phyloP scores from a whole-genome alignment of 2,113 vertebrate species.

The Centropus bengalensis region DNA sequence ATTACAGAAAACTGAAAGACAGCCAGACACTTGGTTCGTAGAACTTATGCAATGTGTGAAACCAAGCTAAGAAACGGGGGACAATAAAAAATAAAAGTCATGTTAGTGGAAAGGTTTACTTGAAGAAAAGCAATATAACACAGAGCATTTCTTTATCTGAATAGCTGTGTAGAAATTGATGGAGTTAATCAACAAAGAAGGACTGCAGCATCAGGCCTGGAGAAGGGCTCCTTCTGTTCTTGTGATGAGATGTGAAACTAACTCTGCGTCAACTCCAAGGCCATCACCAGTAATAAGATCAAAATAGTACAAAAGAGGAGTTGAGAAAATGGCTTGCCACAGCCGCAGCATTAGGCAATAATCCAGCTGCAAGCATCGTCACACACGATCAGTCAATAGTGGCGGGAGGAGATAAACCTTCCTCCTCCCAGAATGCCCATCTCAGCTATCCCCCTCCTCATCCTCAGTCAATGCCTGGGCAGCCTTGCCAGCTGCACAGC shows the following conservation, averaged over 20 bases:
- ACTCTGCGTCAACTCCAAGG: background rate
- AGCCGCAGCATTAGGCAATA: background rate
- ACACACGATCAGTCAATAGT: background rate
- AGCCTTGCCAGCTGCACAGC: background rate
- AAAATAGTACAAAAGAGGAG: background rate
- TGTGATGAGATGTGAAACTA: slow-evolving; percentile 12
- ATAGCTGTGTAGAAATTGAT: background rate
- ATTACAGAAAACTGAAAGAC: background rate
- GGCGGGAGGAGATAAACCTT: background rate
- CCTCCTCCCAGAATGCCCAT: background rate
- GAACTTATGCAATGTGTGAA: background rate
- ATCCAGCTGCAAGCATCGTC: slow-evolving; percentile 18
- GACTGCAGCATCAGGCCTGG: background rate
- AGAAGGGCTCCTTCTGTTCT: background rate
- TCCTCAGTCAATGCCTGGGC: background rate
- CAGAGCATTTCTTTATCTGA: background rate
- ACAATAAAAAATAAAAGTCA: background rate
- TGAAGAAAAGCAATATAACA: background rate
- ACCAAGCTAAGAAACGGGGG: background rate
- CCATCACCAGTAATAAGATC: slow-evolving; percentile 38
- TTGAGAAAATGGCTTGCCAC: background rate
- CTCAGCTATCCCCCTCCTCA: background rate
- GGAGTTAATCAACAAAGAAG: slow-evolving; percentile 18
- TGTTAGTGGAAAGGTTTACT: background rate
- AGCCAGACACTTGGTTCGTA: background rate